These are phyloP conservation scores for Pipra filicauda DNA, from an alignment of 2,113 vertebrate species.

Conservation along the genomic window DNA sequence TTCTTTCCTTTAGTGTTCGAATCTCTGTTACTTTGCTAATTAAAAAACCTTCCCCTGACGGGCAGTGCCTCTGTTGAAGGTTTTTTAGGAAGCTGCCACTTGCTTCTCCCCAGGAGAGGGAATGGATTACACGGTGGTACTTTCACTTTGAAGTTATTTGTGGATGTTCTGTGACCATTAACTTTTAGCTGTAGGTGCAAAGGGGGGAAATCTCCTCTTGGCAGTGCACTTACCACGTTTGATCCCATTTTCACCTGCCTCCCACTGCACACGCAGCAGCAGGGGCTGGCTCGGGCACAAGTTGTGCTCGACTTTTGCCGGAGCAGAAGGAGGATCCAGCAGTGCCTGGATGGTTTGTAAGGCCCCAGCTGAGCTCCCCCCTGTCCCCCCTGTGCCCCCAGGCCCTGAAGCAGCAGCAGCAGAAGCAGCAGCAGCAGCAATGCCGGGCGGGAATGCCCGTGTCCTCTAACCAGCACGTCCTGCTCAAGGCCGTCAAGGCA, in stretches of 20 bases:
- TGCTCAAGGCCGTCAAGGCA: slow-evolving; percentile 87
- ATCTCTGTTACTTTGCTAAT: background rate
- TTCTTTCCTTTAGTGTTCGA: background rate
- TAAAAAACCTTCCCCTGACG: background rate
- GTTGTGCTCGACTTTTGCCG: no score
- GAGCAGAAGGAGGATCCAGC: no score
- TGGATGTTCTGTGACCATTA: background rate
- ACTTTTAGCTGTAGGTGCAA: background rate
- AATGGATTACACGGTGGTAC: background rate
- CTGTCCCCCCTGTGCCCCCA: background rate
- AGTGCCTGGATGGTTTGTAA: accelerated
- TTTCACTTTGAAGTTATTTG: background rate
- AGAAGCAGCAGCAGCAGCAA: slow-evolving; percentile 76
- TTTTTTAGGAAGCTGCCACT: background rate
- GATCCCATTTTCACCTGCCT: background rate
- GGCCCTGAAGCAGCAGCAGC: slow-evolving; percentile 91
- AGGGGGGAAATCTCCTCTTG: background rate
- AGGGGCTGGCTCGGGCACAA: no score
- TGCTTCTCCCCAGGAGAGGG: background rate
- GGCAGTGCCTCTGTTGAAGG: background rate
- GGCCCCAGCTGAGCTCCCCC: background rate
- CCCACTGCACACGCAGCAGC: background rate
- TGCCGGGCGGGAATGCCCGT: slow-evolving; percentile 82
- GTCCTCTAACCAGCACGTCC: slow-evolving; percentile 80
- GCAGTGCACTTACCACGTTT: no score